phyloP scores from a whole-genome alignment of 2,113 vertebrate species.

The Leptocoma aspasia region DNA sequence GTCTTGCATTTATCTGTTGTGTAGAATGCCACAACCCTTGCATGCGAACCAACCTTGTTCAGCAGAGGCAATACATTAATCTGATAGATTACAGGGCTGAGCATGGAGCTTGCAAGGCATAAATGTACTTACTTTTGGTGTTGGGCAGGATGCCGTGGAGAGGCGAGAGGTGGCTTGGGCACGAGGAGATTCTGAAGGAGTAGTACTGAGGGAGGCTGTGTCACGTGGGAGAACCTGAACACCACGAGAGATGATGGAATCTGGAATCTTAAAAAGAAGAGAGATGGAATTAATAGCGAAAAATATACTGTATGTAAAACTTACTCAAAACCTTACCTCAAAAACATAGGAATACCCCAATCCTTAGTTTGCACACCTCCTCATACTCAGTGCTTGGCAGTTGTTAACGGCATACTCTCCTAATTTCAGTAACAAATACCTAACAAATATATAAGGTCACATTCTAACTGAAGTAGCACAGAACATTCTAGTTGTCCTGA shows the following conservation, averaged over 20 bases:
- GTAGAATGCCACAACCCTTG: neutral
- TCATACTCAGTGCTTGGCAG: neutral
- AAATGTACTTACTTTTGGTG: slow-evolving; percentile 91
- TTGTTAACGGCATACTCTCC: neutral
- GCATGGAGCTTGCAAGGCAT: neutral
- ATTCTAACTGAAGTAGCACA: neutral
- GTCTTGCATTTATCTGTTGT: neutral
- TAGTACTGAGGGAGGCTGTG: slow-evolving; percentile 97
- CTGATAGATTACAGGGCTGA: slow-evolving; percentile 1
- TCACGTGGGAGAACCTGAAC: slow-evolving; percentile 98
- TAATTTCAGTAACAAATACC: neutral
- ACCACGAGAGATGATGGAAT: slow-evolving; percentile 97
- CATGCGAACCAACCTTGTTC: slow-evolving; percentile 64
- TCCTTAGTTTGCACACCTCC: neutral
- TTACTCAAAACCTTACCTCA: neutral
- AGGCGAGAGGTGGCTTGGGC: slow-evolving; percentile 98
- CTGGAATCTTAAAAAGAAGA: slow-evolving; percentile 87
- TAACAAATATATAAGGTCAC: neutral
- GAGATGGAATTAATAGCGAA: neutral
- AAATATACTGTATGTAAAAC: neutral
- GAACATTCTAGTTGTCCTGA: neutral
- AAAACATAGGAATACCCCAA: neutral
- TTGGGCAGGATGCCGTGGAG: slow-evolving; percentile 97
- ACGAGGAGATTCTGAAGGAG: slow-evolving; percentile 96
- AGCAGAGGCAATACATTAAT: slow-evolving; percentile 29